Conservation (phyloP, 2,888 invertebrate species). For the Teinopalpus imperialis region DNA sequence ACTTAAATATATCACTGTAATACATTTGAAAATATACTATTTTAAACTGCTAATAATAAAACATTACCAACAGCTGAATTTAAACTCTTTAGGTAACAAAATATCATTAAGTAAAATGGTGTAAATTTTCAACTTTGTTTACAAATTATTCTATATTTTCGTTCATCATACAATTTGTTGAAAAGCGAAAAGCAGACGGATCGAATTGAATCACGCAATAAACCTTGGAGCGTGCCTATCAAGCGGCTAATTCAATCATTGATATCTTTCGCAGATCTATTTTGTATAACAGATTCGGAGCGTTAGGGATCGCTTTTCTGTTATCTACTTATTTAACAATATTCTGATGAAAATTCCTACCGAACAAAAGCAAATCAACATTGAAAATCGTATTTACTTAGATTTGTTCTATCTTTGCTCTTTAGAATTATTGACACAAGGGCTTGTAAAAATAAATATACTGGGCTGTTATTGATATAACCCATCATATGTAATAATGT, state of each 20-base stretch:
- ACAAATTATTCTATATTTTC: constrained; percentile 9
- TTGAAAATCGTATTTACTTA: not conserved
- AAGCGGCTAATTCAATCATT: constrained; percentile 72
- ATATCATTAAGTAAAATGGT: no score
- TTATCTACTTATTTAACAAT: constrained; percentile 22
- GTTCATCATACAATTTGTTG: constrained; percentile 11
- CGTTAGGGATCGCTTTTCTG: constrained; percentile 37
- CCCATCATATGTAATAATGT: no score
- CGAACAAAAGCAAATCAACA: constrained; percentile 15
- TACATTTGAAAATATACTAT: no score
- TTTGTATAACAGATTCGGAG: constrained; percentile 64
- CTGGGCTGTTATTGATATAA: no score
- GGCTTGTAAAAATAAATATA: no score
- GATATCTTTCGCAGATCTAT: constrained; percentile 71
- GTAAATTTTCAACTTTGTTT: no score
- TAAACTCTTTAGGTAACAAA: not conserved
- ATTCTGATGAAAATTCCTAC: constrained; percentile 14
- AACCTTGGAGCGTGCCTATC: constrained; percentile 40
- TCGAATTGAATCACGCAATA: constrained; percentile 23
- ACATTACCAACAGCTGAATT: no score
- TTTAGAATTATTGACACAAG: no score
- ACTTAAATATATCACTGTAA: no score
- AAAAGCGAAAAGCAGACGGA: constrained; percentile 21
- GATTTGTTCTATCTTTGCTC: constrained; percentile 4
- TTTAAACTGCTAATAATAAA: no score